These are phyloP conservation scores for Marronus borbonicus DNA, from an alignment of 2,888 invertebrate species.

Conservation along the genomic window DNA sequence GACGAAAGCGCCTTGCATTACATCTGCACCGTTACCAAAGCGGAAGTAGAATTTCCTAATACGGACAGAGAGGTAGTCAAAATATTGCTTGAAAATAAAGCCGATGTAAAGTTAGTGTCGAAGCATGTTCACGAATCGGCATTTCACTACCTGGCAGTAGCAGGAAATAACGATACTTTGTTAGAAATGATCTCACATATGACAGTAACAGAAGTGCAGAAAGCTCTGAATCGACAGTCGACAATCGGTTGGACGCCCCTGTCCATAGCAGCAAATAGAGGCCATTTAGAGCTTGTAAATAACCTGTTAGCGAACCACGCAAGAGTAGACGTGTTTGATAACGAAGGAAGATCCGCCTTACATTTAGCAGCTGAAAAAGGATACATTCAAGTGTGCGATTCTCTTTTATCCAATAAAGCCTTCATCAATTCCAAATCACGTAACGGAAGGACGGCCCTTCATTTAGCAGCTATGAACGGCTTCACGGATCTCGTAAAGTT, in stretches of 20 bases:
- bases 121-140: slow-evolving; percentile 93
- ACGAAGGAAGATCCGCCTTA: slow-evolving; percentile 94
- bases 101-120: slow-evolving; percentile 89
- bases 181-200: slow-evolving; percentile 95
- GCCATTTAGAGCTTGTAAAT: slow-evolving; percentile 94
- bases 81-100: slow-evolving; percentile 91
- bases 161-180: slow-evolving; percentile 96
- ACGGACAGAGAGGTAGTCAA: slow-evolving; percentile 91
- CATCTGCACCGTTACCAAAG: slow-evolving; percentile 90
- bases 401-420: slow-evolving; percentile 93
- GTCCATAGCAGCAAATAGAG: slow-evolving; percentile 95
- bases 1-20: slow-evolving; percentile 97
- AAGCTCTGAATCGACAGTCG: slow-evolving; percentile 94
- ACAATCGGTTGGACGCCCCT: slow-evolving; percentile 97
- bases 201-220: slow-evolving; percentile 90
- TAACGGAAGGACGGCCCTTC: slow-evolving; percentile 96
- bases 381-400: slow-evolving; percentile 91
- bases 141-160: slow-evolving; percentile 94
- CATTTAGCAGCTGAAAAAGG: slow-evolving; percentile 97
- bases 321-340: slow-evolving; percentile 98
- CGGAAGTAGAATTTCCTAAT: slow-evolving; percentile 82
- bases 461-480: slow-evolving; percentile 97
- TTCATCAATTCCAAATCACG: slow-evolving; percentile 99
- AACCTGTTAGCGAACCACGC: slow-evolving; percentile 94
- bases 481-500: slow-evolving; percentile 92